Base-by-base conservation (phyloP, 1,140 invertebrate species). In the Drosophila prosaltans region DNA sequence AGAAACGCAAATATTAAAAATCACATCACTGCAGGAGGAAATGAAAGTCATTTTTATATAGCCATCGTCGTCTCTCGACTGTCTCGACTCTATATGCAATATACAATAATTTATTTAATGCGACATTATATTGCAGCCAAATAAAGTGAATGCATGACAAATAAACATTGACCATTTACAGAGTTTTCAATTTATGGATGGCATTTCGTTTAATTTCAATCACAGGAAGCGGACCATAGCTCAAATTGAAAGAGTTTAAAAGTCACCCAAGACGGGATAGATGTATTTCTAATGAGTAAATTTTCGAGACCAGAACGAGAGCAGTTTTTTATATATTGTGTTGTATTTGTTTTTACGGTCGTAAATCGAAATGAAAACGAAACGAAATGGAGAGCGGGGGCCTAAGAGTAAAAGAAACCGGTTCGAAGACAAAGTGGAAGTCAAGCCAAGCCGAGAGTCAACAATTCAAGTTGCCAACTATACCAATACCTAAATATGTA, bases 361-460 rank as follows among this genome's bases (percentile, higher is more conserved):
- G 84, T 89, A 89, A 89, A 89, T 89, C 78, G 84, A 89, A 89
- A 89, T 80, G 84, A 89, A 89, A 89, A 89, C 80, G 84, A 89
- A 89, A 89, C 84, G 82, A 80, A 80, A 80, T 77, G 76, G 73
- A 76, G 74, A 76, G 74, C 73, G 45, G 65, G 73, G 65, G 68
- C 65, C 65, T 69, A 54, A 65, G 65, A 69, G 59, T n/a, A 26
- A 63, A 26, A 61, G 48, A 80, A 75, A 80, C 78, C 75, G 74
- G 69, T 81, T 78, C 55, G 74, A 64, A 69, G 48, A 16, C 64
- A 77, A 60, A 78, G 60, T 63, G 60, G 58, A 68, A 74, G 60
- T 57, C 73, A 69, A 72, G 59, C 66, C 67, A 81, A 66, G 72
- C 57, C 66, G 59, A 78, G 62, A 79, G 69, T 69, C 76, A 88